Evolutionary conservation across 2,888 invertebrate species (phyloP).

Genomic region (Ophion slaviceki): DNA sequence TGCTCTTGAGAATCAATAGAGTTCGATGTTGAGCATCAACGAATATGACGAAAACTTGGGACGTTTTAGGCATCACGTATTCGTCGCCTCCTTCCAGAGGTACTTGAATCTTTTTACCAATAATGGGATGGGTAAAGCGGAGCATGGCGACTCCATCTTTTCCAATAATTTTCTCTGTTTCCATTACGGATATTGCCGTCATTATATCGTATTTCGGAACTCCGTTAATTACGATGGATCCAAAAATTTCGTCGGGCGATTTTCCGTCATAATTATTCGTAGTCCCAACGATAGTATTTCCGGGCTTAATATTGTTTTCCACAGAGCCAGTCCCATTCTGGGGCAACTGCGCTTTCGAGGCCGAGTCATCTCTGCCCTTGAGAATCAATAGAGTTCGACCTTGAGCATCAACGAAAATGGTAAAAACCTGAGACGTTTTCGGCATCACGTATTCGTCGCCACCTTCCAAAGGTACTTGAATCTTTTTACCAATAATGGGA

Average conservation of each 20-base stretch:
- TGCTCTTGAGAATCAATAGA: not conserved
- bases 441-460: slow-evolving; percentile 5
- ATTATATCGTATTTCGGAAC: slow-evolving; percentile 25
- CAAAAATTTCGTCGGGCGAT: not conserved
- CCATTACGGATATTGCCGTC: slow-evolving; percentile 1
- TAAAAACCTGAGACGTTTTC: slow-evolving; percentile 12
- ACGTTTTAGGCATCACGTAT: slow-evolving; percentile 20
- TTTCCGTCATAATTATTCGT: not conserved
- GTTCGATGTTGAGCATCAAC: slow-evolving; percentile 18
- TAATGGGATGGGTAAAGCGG: slow-evolving; percentile 31
- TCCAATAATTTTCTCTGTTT: not conserved
- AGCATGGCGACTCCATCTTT: slow-evolving; percentile 3
- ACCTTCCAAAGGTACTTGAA: not conserved
- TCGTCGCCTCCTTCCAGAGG: slow-evolving; percentile 33
- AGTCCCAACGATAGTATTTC: not conserved
- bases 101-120: slow-evolving; percentile 14
- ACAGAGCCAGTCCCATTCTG: too few relatives aligned
- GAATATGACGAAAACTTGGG: slow-evolving; percentile 19
- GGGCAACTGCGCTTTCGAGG: too few relatives aligned
- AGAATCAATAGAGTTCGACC: slow-evolving; percentile 27
- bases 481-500: not conserved
- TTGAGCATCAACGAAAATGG: slow-evolving; percentile 30
- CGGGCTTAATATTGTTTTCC: too few relatives aligned
- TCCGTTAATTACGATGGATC: slow-evolving; percentile 2
- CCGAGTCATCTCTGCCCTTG: too few relatives aligned